Conservation (phyloP, 2,888 invertebrate genomes). For the Amorpha juglandis region DNA sequence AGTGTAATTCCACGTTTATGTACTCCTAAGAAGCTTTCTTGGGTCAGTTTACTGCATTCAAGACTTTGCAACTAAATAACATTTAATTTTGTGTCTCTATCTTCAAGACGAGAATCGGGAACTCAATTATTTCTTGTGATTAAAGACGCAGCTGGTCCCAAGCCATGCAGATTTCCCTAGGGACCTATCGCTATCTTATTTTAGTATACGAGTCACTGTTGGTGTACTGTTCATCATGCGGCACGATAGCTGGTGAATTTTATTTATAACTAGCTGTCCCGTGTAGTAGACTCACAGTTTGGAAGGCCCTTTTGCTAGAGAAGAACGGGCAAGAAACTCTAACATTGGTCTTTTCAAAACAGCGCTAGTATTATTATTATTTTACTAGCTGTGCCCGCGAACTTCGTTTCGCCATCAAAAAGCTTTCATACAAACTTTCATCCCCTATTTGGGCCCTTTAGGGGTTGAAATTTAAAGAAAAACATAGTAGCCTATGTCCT, state of each 20-base stretch:
- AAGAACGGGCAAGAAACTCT: too few species aligned
- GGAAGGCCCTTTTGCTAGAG: too few species aligned
- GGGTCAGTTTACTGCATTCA: background rate
- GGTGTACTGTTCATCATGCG: background rate
- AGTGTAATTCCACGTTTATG: background rate
- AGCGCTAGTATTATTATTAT: too few species aligned
- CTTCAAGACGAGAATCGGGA: background rate
- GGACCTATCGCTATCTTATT: background rate
- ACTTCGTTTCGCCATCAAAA: too few species aligned
- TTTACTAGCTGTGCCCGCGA: too few species aligned
- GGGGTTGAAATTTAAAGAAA: too few species aligned
- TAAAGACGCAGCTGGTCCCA: background rate
- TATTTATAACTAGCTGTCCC: too few species aligned
- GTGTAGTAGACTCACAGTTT: too few species aligned
- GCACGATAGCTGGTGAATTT: background rate
- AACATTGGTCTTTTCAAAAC: too few species aligned
- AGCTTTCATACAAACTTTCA: too few species aligned
- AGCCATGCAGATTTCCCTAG: background rate
- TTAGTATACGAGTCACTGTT: background rate
- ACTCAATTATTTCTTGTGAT: constrained; percentile 4
- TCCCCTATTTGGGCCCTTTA: too few species aligned
- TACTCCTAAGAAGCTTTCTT: background rate
- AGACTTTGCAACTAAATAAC: constrained; percentile 8
- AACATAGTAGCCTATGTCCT: too few species aligned
- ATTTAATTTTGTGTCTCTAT: background rate